A percentile compares a stretch with the other conserved stretches of the same genome.
phyloP scores from a whole-genome alignment of 2,888 invertebrate species.

The Muscina levida region DNA sequence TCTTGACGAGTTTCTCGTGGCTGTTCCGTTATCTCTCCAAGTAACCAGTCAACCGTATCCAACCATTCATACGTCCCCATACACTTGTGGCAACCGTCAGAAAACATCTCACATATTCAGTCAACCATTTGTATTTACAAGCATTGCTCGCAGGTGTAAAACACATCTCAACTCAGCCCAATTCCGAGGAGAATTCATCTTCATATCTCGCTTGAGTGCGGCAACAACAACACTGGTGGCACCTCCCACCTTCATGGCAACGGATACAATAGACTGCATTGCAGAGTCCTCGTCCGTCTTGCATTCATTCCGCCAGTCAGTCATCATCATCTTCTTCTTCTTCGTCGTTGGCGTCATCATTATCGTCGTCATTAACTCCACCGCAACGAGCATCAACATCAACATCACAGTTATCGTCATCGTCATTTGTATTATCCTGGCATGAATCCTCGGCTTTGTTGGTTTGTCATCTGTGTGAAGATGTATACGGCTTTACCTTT shows the following conservation, averaged over 20 bases:
- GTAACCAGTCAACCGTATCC: conserved; percentile 38
- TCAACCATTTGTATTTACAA: conserved; percentile 39
- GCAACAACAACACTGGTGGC: background rate
- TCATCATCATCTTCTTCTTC: conserved; percentile 33
- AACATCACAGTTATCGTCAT: no score
- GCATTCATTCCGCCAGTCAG: conserved; percentile 32
- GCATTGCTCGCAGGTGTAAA: conserved; percentile 60
- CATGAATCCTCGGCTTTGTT: conserved; percentile 53
- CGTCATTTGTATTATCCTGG: conserved; percentile 55
- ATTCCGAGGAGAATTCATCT: conserved; percentile 30
- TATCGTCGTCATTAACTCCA: background rate
- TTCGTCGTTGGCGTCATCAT: conserved; percentile 4
- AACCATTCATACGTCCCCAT: conserved; percentile 17
- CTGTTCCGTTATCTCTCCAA: conserved; percentile 9
- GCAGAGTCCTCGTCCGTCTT: conserved; percentile 58
- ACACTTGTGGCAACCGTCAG: conserved; percentile 17
- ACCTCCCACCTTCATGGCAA: conserved; percentile 6
- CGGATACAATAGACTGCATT: conserved; percentile 54
- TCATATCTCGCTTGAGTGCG: background rate
- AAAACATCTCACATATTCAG: conserved; percentile 38
- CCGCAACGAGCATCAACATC: conserved; percentile 10
- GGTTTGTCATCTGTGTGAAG: conserved; percentile 44
- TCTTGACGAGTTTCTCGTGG: conserved; percentile 42
- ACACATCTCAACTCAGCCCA: conserved; percentile 58
- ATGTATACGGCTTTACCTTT: conserved; percentile 51